These are phyloP conservation scores for Rafetus swinhoei DNA, from an alignment of 2,113 vertebrate genomes.

Conservation along the genomic window DNA sequence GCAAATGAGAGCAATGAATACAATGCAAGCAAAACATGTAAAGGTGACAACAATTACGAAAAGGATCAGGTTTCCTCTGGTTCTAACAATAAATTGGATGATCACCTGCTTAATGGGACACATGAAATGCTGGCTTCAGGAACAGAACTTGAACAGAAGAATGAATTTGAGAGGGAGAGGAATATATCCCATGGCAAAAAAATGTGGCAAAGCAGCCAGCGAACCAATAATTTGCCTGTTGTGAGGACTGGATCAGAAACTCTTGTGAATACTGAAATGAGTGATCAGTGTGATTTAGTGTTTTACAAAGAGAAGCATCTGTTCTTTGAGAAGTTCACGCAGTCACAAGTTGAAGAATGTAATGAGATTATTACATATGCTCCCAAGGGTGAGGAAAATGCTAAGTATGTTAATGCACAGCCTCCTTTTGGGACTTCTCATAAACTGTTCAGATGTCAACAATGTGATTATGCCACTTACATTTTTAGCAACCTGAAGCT, in stretches of 20 bases:
- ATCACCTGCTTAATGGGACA: background rate
- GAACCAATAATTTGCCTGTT: background rate
- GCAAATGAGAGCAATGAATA: background rate
- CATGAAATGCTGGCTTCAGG: background rate
- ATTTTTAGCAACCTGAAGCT: slow-evolving; percentile 23
- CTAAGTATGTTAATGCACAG: fast-evolving
- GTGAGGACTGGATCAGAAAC: background rate
- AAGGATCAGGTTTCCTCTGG: background rate
- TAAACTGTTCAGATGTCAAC: slow-evolving; percentile 16
- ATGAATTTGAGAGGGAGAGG: background rate
- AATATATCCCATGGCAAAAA: background rate
- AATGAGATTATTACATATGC: background rate
- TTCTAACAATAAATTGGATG: background rate
- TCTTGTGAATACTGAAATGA: background rate
- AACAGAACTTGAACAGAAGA: background rate
- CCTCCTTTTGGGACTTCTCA: background rate
- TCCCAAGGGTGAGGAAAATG: background rate
- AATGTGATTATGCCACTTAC: slow-evolving; percentile 37
- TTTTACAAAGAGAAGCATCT: background rate
- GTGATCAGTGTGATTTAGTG: background rate
- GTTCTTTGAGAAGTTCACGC: background rate
- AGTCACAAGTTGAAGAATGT: background rate
- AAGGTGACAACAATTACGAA: background rate
- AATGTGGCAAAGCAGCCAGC: background rate
- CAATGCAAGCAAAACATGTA: background rate